Conservation (phyloP, 2,797 vertebrate species). For the Falco columbarius region DNA sequence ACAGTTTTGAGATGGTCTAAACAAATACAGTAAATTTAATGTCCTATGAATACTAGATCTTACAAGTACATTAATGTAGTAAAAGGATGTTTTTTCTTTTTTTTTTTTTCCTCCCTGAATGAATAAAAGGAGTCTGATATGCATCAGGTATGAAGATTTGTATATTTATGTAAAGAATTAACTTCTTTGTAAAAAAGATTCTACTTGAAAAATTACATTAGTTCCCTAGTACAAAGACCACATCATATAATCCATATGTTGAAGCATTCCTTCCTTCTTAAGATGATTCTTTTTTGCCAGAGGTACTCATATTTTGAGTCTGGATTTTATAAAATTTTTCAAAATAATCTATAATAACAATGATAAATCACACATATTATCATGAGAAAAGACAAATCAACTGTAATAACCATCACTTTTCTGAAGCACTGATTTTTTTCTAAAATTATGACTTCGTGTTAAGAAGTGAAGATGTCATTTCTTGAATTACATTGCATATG, state of each 20-base stretch:
- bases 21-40: background rate
- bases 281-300: background rate
- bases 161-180: background rate
- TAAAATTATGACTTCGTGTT: conserved; percentile 10
- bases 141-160: background rate
- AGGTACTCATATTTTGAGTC: background rate
- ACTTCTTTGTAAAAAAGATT: background rate
- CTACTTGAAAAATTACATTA: background rate
- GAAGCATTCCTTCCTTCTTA: background rate
- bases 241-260: background rate
- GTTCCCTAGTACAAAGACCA: background rate
- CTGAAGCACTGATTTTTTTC: conserved; percentile 4
- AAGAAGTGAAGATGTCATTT: conserved; percentile 10
- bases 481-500: conserved; percentile 20
- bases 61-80: fast-evolving
- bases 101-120: background rate
- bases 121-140: background rate
- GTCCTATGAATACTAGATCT: too few relatives aligned
- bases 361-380: background rate
- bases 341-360: background rate
- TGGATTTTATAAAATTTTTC: conserved; percentile 8
- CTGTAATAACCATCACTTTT: conserved; percentile 5
- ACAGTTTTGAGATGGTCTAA: background rate
- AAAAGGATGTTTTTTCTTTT: background rate
- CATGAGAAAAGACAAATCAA: background rate